Conservation (phyloP, 1,140 invertebrate genomes). For the Drosophila suzukii region DNA sequence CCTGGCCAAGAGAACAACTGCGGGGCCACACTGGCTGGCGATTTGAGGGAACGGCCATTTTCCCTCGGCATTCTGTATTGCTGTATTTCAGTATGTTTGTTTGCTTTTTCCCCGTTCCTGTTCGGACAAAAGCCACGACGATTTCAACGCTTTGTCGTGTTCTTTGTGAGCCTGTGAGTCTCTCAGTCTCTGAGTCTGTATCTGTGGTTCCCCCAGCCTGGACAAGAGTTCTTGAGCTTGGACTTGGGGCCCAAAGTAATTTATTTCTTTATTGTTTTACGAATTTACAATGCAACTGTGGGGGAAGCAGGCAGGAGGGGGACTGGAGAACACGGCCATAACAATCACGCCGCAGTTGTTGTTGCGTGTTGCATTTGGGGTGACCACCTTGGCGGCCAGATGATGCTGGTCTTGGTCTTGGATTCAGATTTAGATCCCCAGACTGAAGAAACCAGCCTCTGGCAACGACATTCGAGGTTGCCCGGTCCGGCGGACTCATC, state of each 20-base stretch:
- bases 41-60: slow-evolving; percentile 74
- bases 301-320: slow-evolving; percentile 52
- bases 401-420: slow-evolving; percentile 31
- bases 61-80: slow-evolving; percentile 21
- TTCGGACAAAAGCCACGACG: slow-evolving; percentile 78
- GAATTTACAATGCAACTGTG: slow-evolving; percentile 83
- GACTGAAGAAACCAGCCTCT: slow-evolving; percentile 24
- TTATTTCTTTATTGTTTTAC: slow-evolving; percentile 84
- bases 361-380: slow-evolving; percentile 81
- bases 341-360: slow-evolving; percentile 80
- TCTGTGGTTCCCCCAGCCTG: slow-evolving; percentile 10
- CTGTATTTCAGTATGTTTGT: slow-evolving; percentile 32
- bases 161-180: slow-evolving; percentile 49
- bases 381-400: slow-evolving; percentile 78
- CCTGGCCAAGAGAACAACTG: slow-evolving; percentile 5
- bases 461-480: slow-evolving; percentile 44
- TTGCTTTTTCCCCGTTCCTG: slow-evolving; percentile 27
- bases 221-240: slow-evolving; percentile 77
- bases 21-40: slow-evolving; percentile 74
- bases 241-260: slow-evolving; percentile 81
- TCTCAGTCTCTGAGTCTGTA: slow-evolving; percentile 20
- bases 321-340: slow-evolving; percentile 68
- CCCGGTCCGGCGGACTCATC: slow-evolving; percentile 64
- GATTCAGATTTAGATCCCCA: slow-evolving; percentile 19
- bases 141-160: slow-evolving; percentile 84